These are phyloP conservation scores for Dinocampus coccinellae DNA, from an alignment of 2,888 invertebrate genomes.

Conservation along the genomic window DNA sequence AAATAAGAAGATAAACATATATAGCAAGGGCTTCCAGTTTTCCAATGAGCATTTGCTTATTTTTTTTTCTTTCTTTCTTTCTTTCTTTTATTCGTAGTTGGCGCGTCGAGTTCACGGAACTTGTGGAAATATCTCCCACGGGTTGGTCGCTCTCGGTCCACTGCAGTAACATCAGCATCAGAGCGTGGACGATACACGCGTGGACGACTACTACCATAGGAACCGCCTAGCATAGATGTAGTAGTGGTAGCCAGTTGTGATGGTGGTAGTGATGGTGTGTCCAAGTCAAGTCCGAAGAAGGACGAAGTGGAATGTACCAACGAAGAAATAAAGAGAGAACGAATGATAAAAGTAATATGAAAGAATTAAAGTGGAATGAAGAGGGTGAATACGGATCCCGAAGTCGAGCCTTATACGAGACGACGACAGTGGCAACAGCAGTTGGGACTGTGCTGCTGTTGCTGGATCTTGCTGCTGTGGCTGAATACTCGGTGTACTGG, in stretches of 20 bases:
- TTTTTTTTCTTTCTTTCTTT: neutral
- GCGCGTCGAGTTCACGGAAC: conserved; percentile 18
- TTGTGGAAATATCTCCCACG: conserved; percentile 13
- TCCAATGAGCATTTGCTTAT: neutral
- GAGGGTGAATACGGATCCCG: conserved; percentile 23
- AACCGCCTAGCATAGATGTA: neutral
- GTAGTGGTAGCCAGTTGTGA: too few relatives aligned
- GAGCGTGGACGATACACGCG: neutral
- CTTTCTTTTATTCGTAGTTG: neutral
- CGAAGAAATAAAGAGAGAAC: neutral
- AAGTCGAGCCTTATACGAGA: conserved; percentile 31
- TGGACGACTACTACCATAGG: neutral
- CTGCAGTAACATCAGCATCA: neutral
- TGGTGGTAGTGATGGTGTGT: neutral
- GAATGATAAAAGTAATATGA: neutral
- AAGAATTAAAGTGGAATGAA: neutral
- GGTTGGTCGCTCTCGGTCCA: neutral
- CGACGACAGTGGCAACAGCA: conserved; percentile 32
- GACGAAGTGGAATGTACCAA: conserved; percentile 2
- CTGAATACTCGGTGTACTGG: neutral
- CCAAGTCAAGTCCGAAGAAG: neutral
- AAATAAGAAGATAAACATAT: conserved; percentile 9
- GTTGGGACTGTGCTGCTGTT: conserved; percentile 12
- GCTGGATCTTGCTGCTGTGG: neutral
- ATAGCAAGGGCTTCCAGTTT: conserved; percentile 2